These are phyloP conservation scores for Pyrgilauda ruficollis DNA, from an alignment of 2,113 vertebrate species.

Conservation along the genomic window DNA sequence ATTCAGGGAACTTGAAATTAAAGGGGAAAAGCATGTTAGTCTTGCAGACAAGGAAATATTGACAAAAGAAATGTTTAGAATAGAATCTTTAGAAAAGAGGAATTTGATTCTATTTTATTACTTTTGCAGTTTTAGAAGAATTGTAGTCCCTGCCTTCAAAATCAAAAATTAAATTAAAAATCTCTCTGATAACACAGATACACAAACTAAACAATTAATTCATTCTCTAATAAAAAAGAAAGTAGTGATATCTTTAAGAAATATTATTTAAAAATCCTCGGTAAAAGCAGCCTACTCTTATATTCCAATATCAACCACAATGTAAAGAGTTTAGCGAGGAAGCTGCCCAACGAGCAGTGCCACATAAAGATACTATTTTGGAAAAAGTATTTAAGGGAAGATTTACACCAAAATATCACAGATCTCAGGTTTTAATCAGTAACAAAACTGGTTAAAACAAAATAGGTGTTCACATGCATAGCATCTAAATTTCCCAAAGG, in stretches of 20 bases:
- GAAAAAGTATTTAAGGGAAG: not conserved
- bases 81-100: not conserved
- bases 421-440: not conserved
- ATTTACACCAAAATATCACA: not conserved
- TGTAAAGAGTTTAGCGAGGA: not conserved
- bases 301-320: not conserved
- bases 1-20: not conserved
- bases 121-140: not conserved
- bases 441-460: not conserved
- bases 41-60: not conserved
- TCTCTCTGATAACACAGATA: not conserved
- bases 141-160: not conserved
- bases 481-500: not conserved
- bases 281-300: not conserved
- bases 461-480: not conserved
- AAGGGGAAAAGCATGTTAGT: accelerated
- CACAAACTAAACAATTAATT: not conserved
- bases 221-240: not conserved
- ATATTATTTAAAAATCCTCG: not conserved
- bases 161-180: not conserved
- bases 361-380: not conserved
- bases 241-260: not conserved
- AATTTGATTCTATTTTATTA: not conserved
- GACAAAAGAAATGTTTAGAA: not conserved
- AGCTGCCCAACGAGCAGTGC: accelerated